phyloP scores from a whole-genome alignment of 2,113 vertebrate species.

The Hemichromis elongatus region DNA sequence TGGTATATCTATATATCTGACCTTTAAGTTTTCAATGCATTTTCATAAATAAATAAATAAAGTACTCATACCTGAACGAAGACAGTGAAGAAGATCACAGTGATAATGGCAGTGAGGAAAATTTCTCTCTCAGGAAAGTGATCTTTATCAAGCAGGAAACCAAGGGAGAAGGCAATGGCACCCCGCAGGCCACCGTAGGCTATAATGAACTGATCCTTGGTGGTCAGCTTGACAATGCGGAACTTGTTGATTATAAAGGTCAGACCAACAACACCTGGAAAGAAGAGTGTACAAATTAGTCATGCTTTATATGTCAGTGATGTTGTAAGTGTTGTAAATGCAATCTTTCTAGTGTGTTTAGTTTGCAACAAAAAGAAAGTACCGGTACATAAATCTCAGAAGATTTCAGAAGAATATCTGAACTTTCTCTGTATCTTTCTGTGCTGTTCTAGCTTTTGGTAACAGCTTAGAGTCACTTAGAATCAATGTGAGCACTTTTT shows the following conservation, averaged over 20 bases:
- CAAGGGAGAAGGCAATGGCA: constrained; percentile 95
- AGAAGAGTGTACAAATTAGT: neutral
- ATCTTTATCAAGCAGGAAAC: constrained; percentile 79
- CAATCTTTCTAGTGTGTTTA: neutral
- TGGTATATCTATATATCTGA: neutral
- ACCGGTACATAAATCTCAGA: rapidly evolving
- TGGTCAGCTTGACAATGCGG: constrained; percentile 93
- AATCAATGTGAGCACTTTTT: neutral
- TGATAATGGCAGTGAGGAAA: constrained; percentile 98
- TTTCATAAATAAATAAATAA: neutral
- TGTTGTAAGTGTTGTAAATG: neutral
- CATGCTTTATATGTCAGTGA: neutral
- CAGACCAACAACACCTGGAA: constrained; percentile 87
- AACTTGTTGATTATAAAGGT: constrained; percentile 96
- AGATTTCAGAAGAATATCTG: rapidly evolving
- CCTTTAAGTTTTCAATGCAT: neutral
- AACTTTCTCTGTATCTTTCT: neutral
- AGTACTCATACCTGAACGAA: constrained; percentile 86
- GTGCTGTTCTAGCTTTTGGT: neutral
- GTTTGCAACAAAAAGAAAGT: neutral
- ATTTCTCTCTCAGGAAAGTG: constrained; percentile 78
- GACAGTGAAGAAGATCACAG: constrained; percentile 94
- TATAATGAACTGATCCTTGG: constrained; percentile 97
- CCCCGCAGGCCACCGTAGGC: constrained; percentile 95
- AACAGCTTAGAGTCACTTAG: neutral